These are phyloP conservation scores for Zelostemma sp. DNA, from an alignment of 1,140 invertebrate species.

Conservation along the genomic window DNA sequence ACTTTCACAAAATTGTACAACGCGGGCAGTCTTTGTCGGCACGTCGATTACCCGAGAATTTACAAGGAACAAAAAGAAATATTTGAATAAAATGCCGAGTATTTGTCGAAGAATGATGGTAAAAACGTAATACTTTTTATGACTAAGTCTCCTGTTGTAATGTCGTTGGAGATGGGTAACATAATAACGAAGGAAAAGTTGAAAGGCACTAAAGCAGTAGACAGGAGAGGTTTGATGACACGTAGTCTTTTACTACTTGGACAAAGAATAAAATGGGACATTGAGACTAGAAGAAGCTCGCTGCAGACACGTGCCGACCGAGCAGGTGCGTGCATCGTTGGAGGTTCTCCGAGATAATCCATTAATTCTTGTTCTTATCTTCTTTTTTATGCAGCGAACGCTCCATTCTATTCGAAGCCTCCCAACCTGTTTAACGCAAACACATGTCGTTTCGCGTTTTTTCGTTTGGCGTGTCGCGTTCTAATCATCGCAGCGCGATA, in stretches of 20 bases:
- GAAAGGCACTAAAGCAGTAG: constrained; percentile 3
- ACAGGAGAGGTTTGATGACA: not conserved
- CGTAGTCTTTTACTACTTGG: constrained; percentile 2
- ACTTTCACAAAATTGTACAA: not conserved
- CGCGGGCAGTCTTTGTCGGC: too few species aligned
- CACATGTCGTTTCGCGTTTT: not conserved
- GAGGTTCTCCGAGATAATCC: constrained; percentile 1
- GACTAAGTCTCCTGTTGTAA: not conserved
- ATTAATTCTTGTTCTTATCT: not conserved
- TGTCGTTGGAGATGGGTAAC: not conserved
- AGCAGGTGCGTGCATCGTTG: not conserved
- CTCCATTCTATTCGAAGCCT: not conserved
- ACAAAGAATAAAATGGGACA: constrained; percentile 1
- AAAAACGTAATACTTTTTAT: constrained; percentile 2
- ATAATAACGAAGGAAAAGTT: not conserved
- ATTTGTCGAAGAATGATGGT: not conserved
- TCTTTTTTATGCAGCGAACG: not conserved
- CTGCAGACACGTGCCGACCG: not conserved
- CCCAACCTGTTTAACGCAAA: not conserved
- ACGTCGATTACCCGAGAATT: not conserved
- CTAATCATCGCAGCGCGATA: too few species aligned
- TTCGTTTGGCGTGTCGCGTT: too few species aligned
- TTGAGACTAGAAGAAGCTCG: not conserved
- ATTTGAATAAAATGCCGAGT: not conserved
- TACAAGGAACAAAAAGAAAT: not conserved